These are phyloP conservation scores for Epirrita christyi DNA, from an alignment of 2,888 invertebrate species.

Conservation along the genomic window DNA sequence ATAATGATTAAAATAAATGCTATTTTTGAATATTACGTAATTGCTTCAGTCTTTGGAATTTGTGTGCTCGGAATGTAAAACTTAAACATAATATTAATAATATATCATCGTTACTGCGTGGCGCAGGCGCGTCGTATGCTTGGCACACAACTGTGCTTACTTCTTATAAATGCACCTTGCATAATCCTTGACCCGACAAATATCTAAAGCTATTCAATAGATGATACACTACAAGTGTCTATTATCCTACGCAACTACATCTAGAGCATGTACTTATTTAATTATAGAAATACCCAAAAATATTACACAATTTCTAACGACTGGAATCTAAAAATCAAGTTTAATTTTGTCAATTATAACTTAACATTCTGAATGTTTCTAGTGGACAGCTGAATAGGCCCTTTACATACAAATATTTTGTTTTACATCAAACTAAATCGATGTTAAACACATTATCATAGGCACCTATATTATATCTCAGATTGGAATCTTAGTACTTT, in stretches of 20 bases:
- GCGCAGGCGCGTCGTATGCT: slow-evolving; percentile 22
- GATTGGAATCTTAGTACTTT: too few relatives aligned
- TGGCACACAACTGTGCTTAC: slow-evolving; percentile 23
- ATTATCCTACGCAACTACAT: slow-evolving; percentile 14
- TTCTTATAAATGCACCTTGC: slow-evolving; percentile 27
- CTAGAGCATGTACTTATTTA: slow-evolving; percentile 18
- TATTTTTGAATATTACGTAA: slow-evolving; percentile 41
- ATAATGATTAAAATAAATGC: slow-evolving; percentile 22
- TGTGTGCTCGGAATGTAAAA: slow-evolving; percentile 51
- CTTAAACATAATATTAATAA: slow-evolving; percentile 16
- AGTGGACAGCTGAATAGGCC: not conserved
- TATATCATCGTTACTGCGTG: slow-evolving; percentile 15
- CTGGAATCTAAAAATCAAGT: too few relatives aligned
- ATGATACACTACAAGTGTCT: not conserved
- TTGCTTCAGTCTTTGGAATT: slow-evolving; percentile 58
- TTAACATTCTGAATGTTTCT: not conserved
- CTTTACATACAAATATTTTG: not conserved
- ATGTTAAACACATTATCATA: not conserved
- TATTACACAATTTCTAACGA: too few relatives aligned
- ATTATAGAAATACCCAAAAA: not conserved
- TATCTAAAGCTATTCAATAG: not conserved
- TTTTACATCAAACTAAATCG: not conserved
- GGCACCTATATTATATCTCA: not conserved
- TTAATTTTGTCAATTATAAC: too few relatives aligned
- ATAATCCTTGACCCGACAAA: slow-evolving; percentile 11